Conservation (phyloP, 2,888 invertebrate genomes). For the Diarsia brunnea region DNA sequence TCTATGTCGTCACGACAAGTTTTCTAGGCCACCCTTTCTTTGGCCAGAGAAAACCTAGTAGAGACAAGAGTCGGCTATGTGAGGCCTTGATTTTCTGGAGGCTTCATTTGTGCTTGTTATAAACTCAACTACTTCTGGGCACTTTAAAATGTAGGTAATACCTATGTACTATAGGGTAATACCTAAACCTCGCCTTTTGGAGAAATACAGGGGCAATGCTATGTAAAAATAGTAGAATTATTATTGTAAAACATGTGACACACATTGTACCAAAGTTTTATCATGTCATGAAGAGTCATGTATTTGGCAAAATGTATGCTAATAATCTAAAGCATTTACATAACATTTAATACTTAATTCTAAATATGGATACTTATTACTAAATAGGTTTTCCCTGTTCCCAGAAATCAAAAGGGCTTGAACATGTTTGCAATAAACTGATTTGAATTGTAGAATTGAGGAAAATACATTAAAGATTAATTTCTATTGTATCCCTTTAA, state of each 20-base stretch:
- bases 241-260: not conserved
- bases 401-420: not conserved
- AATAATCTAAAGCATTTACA: no score
- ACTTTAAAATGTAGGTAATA: not conserved
- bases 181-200: not conserved
- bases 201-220: not conserved
- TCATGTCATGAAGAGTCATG: not conserved
- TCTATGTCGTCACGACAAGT: no score
- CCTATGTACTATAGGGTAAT: not conserved
- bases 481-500: not conserved
- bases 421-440: no score
- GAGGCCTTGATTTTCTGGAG: no score
- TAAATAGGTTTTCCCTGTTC: conserved; percentile 1
- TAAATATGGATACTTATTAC: no score
- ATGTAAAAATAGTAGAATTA: not conserved
- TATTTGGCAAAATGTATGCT: not conserved
- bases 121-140: not conserved
- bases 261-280: not conserved
- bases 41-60: no score
- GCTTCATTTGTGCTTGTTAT: not conserved
- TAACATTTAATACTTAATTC: no score
- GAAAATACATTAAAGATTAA: not conserved
- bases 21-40: no score
- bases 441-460: not conserved
- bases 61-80: no score